Percentiles rank a stretch among this genome's conserved stretches.
Conservation (phyloP, 2,797 vertebrate genomes). For the Enteromius treurensis region DNA sequence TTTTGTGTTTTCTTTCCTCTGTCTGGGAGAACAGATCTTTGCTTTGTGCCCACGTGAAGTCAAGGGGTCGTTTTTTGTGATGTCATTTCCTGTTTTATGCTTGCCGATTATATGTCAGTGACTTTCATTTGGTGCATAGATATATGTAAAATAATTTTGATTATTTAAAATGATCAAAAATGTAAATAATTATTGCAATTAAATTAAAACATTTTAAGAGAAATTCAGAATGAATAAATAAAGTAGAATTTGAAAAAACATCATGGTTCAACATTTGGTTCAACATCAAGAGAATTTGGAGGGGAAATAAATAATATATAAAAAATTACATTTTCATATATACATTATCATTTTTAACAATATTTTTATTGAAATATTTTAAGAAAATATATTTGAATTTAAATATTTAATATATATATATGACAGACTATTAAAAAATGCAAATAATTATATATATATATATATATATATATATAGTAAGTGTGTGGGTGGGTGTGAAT, state of each 20-base stretch:
- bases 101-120: background rate
- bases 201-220: background rate
- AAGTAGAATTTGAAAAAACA: background rate
- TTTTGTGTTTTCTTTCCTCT: background rate
- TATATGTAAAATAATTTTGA: background rate
- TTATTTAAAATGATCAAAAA: background rate
- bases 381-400: too few relatives aligned
- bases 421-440: too few relatives aligned
- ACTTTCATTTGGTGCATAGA: background rate
- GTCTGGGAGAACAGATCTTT: conserved; percentile 3
- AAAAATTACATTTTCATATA: too few relatives aligned
- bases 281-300: background rate
- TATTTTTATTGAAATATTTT: too few relatives aligned
- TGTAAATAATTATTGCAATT: background rate
- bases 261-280: background rate
- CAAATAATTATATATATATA: too few relatives aligned
- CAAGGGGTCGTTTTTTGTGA: conserved; percentile 1
- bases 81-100: background rate
- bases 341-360: too few relatives aligned
- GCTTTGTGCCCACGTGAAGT: conserved; percentile 1
- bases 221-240: background rate
- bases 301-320: too few relatives aligned
- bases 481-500: background rate
- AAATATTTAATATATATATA: too few relatives aligned
- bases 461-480: too few relatives aligned